Evolutionary conservation across 1,140 invertebrate genomes (phyloP).

Genomic region (Papilio helenus): DNA sequence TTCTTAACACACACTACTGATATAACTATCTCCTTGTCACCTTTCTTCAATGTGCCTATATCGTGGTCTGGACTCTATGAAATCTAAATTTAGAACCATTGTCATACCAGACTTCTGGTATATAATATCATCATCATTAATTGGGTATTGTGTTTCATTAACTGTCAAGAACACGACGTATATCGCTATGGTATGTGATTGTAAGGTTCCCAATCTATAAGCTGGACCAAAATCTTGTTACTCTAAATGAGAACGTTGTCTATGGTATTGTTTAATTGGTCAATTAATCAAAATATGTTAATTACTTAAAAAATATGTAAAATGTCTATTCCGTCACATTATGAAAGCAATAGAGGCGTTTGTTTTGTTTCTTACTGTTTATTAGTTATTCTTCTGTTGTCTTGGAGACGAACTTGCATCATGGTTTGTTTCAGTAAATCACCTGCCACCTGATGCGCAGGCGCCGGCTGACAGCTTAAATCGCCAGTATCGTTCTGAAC

Average conservation of each 20-base stretch:
- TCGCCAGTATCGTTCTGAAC: slow-evolving; percentile 61
- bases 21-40: too few species aligned
- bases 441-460: slow-evolving; percentile 47
- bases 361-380: neutral
- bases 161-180: neutral
- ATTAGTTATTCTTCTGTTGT: neutral
- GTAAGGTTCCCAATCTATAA: neutral
- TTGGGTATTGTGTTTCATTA: slow-evolving; percentile 18
- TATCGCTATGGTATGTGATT: neutral
- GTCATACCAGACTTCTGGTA: neutral
- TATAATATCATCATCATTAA: neutral
- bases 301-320: too few species aligned
- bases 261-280: too few species aligned
- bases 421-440: slow-evolving; percentile 26
- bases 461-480: slow-evolving; percentile 57
- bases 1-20: too few species aligned
- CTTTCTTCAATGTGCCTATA: too few species aligned
- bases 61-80: neutral
- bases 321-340: too few species aligned
- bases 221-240: neutral
- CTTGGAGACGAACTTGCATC: slow-evolving; percentile 15
- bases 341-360: neutral
- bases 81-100: slow-evolving; percentile 5
- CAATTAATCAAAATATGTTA: too few species aligned
- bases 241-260: neutral